phyloP scores from a whole-genome alignment of 2,797 vertebrate species.

The Acipenser transmontanus region DNA sequence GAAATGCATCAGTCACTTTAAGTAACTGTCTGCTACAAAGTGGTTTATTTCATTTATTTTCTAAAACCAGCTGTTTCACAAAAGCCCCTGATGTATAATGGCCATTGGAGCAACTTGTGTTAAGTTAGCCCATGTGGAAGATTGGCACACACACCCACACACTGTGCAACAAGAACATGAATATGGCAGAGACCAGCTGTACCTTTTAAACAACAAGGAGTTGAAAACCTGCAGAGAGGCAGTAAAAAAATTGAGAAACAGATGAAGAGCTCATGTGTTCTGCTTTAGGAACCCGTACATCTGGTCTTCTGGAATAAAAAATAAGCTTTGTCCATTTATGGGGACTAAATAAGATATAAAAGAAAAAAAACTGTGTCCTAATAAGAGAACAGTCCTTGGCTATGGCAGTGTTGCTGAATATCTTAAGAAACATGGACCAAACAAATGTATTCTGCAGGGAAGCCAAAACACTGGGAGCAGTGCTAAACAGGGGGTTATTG shows the following conservation, averaged over 20 bases:
- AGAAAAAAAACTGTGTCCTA: constrained; percentile 38
- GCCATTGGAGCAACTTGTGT: not conserved
- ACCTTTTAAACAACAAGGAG: no score
- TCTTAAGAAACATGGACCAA: constrained; percentile 52
- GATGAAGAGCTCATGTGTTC: constrained; percentile 36
- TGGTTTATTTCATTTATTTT: no score
- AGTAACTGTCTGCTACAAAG: no score
- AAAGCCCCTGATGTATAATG: no score
- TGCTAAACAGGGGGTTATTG: constrained; percentile 51
- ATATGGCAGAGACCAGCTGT: no score
- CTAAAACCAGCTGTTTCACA: no score
- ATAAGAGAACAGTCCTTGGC: constrained; percentile 50
- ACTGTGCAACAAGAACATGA: no score
- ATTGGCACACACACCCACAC: no score
- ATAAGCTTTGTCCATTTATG: constrained; percentile 45
- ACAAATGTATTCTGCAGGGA: constrained; percentile 48
- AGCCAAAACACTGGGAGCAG: constrained; percentile 60
- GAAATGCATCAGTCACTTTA: no score
- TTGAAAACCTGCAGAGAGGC: no score
- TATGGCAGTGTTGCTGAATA: constrained; percentile 47
- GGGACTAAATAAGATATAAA: constrained; percentile 33
- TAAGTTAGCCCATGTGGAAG: no score
- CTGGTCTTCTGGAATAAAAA: constrained; percentile 45
- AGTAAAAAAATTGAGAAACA: no score
- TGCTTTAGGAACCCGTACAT: constrained; percentile 42